These are phyloP conservation scores for Elysia crispata DNA, from an alignment of 2,888 invertebrate genomes.

Conservation along the genomic window DNA sequence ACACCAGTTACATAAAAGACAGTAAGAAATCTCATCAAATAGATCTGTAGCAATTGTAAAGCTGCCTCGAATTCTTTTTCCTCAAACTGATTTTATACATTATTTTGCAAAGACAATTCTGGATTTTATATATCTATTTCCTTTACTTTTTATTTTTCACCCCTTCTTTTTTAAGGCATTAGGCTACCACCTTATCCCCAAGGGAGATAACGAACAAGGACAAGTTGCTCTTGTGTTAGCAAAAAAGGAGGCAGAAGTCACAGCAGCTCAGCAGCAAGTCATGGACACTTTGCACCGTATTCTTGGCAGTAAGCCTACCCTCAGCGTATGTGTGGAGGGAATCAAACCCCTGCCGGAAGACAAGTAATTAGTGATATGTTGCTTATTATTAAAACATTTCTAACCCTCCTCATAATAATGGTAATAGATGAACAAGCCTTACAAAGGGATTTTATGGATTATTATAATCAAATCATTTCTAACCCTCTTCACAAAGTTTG, in stretches of 20 bases:
- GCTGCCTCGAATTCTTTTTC: no score
- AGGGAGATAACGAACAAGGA: conserved; percentile 93
- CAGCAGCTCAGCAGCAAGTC: conserved; percentile 85
- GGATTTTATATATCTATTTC: no score
- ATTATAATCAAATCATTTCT: no score
- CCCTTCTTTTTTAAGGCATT: conserved; percentile 82
- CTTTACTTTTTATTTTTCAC: not conserved
- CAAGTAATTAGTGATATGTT: conserved; percentile 77
- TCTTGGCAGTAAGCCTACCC: conserved; percentile 90
- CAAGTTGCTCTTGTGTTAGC: conserved; percentile 90
- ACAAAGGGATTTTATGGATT: no score
- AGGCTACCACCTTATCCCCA: conserved; percentile 92
- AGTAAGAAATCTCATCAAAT: not conserved
- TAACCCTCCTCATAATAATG: no score
- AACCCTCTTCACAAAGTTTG: no score
- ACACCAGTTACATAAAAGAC: no score
- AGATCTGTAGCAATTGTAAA: no score
- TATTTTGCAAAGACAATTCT: no score
- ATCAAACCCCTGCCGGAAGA: conserved; percentile 88
- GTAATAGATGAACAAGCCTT: no score
- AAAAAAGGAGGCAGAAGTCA: conserved; percentile 88
- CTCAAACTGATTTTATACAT: no score
- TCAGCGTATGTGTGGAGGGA: conserved; percentile 87
- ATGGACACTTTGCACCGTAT: conserved; percentile 73
- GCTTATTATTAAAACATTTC: no score